These are phyloP conservation scores for Nycticebus coucang DNA, from an alignment of 2,113 vertebrate species.

Conservation along the genomic window DNA sequence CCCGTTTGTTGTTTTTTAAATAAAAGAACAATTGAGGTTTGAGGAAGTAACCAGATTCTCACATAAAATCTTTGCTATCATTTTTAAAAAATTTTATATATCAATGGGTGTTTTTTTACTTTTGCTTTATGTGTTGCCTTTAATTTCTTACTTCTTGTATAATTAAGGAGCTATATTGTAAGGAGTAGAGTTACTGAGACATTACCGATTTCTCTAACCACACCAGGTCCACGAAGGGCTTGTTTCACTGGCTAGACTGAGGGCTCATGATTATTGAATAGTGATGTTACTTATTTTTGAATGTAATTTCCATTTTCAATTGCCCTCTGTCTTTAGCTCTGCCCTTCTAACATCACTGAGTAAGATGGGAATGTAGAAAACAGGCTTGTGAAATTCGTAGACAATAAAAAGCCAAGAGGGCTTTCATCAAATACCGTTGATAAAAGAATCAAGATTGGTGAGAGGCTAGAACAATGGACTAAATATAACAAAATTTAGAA, in stretches of 20 bases:
- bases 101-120: neutral
- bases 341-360: neutral
- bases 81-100: neutral
- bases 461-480: neutral
- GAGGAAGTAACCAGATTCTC: neutral
- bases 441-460: neutral
- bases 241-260: neutral
- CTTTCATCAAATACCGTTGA: slow-evolving; percentile 12
- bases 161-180: slow-evolving; percentile 1
- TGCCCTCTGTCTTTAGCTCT: neutral
- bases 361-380: neutral
- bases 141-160: slow-evolving; percentile 2
- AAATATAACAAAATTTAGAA: slow-evolving; percentile 45
- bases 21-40: slow-evolving; percentile 23
- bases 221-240: neutral
- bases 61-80: neutral
- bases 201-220: neutral
- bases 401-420: neutral
- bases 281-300: neutral
- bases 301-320: slow-evolving; percentile 34
- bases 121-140: slow-evolving; percentile 42
- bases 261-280: slow-evolving; percentile 1
- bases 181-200: neutral
- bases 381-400: neutral
- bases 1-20: neutral